phyloP scores from a whole-genome alignment of 1,140 invertebrate species.

The Linepithema humile region DNA sequence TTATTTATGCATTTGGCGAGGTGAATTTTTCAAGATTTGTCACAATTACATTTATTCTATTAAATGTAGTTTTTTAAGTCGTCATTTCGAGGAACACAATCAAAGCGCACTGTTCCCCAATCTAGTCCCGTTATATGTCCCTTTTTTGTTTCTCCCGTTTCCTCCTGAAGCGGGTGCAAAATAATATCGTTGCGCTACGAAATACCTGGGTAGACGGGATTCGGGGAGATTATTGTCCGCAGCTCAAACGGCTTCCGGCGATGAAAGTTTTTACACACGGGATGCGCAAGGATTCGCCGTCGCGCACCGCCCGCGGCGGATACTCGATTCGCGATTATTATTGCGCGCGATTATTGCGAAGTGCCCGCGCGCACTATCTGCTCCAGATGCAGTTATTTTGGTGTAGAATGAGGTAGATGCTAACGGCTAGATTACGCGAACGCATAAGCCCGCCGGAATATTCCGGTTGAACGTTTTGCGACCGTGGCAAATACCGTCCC shows the following conservation, averaged over 20 bases:
- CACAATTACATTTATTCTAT: no score
- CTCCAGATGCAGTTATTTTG: conserved; percentile 28
- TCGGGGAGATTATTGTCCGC: conserved; percentile 48
- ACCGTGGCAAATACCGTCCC: not conserved
- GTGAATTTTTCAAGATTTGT: not conserved
- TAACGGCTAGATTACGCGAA: conserved; percentile 33
- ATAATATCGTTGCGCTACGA: conserved; percentile 27
- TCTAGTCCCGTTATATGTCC: not conserved
- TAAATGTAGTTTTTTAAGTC: no score
- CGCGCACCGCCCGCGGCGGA: conserved; percentile 16
- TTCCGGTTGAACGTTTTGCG: conserved; percentile 7
- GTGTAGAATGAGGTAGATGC: conserved; percentile 7
- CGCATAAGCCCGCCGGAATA: not conserved
- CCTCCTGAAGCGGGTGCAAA: conserved; percentile 5
- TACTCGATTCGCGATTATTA: conserved; percentile 44
- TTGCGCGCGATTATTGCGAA: conserved; percentile 38
- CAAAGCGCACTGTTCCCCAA: conserved; percentile 39
- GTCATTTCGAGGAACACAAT: conserved; percentile 9
- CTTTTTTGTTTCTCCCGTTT: not conserved
- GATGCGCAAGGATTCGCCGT: not conserved
- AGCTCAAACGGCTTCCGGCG: conserved; percentile 4
- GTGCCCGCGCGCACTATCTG: conserved; percentile 30
- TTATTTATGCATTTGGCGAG: not conserved
- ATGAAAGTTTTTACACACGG: conserved; percentile 46
- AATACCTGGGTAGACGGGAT: conserved; percentile 34